These are phyloP conservation scores for Platyscapa corneri DNA, from an alignment of 1,140 invertebrate genomes.

Conservation along the genomic window DNA sequence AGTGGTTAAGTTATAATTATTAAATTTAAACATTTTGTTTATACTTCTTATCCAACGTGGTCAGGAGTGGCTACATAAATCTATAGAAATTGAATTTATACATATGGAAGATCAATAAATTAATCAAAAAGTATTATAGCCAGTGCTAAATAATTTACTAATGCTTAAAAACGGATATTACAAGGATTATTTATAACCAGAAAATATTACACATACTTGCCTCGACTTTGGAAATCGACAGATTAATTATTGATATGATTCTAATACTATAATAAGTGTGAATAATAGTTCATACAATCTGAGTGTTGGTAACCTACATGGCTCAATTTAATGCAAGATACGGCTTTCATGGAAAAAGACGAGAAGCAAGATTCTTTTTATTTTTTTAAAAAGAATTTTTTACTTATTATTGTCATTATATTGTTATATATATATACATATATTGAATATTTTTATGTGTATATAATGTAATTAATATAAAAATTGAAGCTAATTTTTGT, in stretches of 20 bases:
- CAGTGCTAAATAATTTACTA: constrained; percentile 50
- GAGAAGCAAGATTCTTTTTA: constrained; percentile 52
- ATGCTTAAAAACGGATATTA: constrained; percentile 47
- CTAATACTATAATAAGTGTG: constrained; percentile 51
- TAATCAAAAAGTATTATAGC: constrained; percentile 44
- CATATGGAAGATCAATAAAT: constrained; percentile 53
- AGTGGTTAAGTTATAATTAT: constrained; percentile 53
- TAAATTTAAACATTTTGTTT: constrained; percentile 50
- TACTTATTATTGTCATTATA: constrained; percentile 51
- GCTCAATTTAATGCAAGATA: constrained; percentile 49
- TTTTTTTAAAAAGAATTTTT: constrained; percentile 49
- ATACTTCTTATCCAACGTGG: constrained; percentile 50
- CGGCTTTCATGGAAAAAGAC: constrained; percentile 52
- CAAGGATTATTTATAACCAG: constrained; percentile 41
- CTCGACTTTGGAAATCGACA: constrained; percentile 35
- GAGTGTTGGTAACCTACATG: constrained; percentile 35
- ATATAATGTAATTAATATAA: constrained; percentile 48
- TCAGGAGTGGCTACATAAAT: constrained; percentile 48
- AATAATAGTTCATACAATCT: constrained; percentile 50
- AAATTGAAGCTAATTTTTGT: constrained; percentile 49
- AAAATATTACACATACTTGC: constrained; percentile 23
- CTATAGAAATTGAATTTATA: constrained; percentile 51
- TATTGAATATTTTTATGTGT: constrained; percentile 34
- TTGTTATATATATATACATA: constrained; percentile 40
- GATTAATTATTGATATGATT: constrained; percentile 52